phyloP scores from a whole-genome alignment of 2,888 invertebrate species.

The Gisinianus flammeolus region DNA sequence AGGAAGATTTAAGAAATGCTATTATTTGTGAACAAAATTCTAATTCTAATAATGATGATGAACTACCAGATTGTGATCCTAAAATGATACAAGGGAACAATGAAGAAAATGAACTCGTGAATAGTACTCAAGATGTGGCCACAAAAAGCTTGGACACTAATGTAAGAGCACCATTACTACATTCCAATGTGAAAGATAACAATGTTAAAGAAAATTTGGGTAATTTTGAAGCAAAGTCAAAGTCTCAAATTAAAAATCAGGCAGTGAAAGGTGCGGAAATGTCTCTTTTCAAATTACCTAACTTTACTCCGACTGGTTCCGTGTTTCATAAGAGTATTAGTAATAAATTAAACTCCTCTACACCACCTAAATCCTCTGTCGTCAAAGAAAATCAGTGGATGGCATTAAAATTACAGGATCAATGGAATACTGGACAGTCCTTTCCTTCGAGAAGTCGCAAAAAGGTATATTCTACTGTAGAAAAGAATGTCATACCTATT shows the following conservation, averaged over 20 bases:
- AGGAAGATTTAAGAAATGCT: background rate
- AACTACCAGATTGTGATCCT: background rate
- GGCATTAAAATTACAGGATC: constrained; percentile 23
- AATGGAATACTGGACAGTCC: background rate
- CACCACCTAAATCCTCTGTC: constrained; percentile 12
- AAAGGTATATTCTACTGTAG: constrained; percentile 33
- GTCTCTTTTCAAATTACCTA: constrained; percentile 26
- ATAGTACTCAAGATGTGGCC: background rate
- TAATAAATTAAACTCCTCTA: constrained; percentile 23
- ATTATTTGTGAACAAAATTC: background rate
- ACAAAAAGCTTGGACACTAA: constrained; percentile 6
- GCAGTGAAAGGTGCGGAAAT: constrained; percentile 31
- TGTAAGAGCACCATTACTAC: background rate
- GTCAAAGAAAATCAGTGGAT: constrained; percentile 35
- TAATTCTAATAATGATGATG: background rate
- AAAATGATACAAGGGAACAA: background rate
- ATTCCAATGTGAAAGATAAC: constrained; percentile 31
- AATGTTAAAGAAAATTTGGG: constrained; percentile 23
- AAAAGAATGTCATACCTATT: constrained; percentile 1
- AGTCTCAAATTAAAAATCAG: constrained; percentile 16
- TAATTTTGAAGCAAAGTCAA: constrained; percentile 37
- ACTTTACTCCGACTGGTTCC: constrained; percentile 33
- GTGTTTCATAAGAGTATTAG: background rate
- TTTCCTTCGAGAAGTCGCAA: constrained; percentile 32
- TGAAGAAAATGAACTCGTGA: background rate